These are phyloP conservation scores for Agonopterix arenella DNA, from an alignment of 2,888 invertebrate genomes.

Conservation along the genomic window DNA sequence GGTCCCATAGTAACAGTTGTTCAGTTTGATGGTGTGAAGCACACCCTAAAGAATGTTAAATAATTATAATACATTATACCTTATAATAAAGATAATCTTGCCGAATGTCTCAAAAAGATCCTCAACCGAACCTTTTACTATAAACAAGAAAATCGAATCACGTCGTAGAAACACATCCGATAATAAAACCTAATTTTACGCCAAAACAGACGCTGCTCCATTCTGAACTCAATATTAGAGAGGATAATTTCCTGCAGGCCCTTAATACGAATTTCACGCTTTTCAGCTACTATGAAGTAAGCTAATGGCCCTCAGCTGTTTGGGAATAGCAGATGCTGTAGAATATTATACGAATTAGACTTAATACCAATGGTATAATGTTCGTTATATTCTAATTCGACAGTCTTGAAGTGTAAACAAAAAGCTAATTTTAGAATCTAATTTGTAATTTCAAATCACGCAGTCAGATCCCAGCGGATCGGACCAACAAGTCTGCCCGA, in stretches of 20 bases:
- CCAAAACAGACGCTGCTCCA: conserved; percentile 13
- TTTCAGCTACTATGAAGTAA: background rate
- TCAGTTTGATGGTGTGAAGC: too few species aligned
- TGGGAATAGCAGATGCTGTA: too few species aligned
- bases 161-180: conserved; percentile 11
- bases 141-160: conserved; percentile 1
- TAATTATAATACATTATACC: too few species aligned
- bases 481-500: too few species aligned
- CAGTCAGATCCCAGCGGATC: too few species aligned
- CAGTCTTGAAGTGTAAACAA: background rate
- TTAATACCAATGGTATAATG: too few species aligned
- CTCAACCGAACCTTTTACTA: background rate
- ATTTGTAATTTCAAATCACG: too few species aligned
- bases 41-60: too few species aligned
- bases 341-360: too few species aligned
- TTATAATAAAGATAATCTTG: too few species aligned
- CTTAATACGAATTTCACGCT: conserved; percentile 3
- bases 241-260: conserved; percentile 16
- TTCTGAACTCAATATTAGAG: conserved; percentile 12
- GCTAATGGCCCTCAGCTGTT: background rate
- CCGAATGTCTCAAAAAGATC: too few species aligned
- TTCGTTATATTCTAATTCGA: background rate
- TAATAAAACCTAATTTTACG: conserved; percentile 34
- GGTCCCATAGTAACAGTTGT: too few species aligned
- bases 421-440: background rate